Evolutionary conservation across 2,888 invertebrate genomes (phyloP), one percentile per base, ranked within the genome.

Genomic region (Caenorhabditis macrosperma): DNA sequence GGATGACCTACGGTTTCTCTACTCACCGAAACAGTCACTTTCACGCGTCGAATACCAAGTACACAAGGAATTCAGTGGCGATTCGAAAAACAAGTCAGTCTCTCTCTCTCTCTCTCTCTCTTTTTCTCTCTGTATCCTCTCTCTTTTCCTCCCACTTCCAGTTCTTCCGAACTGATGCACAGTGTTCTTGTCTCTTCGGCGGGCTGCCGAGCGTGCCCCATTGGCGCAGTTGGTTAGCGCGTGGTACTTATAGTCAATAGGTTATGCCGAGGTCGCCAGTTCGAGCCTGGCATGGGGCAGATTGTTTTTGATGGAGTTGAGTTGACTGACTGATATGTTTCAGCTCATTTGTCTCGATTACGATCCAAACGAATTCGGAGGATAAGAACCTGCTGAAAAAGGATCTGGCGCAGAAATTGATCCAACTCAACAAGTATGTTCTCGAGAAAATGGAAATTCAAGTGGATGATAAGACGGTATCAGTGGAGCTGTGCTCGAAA

Each of bases 1-100:
- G 87, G 90, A 90, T 71, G 90, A 90, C 74, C 82, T 90, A 44
- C 85, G 90, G 1, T 90, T 90, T 77, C 78, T 90, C 15, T 90
- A 90, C 64, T 90, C 90, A 2, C 90, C 90, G 2, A 82, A 85
- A 52, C 75, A 88, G 54, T 89, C 90, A 15, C 83, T 85, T 30
- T 88, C 90, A 5, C 71, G 90, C 12, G 83, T 87, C 22, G 90
- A 90, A 55, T 90, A 90, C 63, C 83, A 87, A 35, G 81, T 90
- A 20, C 90, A 90, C 80, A 85, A 88, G 68, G 85, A 85, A 22
- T 90, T 90, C 75, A 88, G 85, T 60, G 90, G 90, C 6, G 90
- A 90, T 64, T 87, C 89, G 12, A 81, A 85, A 24, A 89, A 89
- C 74, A 87, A 85, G 88, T 88, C 22, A 69, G 80, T 69, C 22